Base-by-base conservation (phyloP, 2,888 invertebrate genomes). In the Brachyptera risi region DNA sequence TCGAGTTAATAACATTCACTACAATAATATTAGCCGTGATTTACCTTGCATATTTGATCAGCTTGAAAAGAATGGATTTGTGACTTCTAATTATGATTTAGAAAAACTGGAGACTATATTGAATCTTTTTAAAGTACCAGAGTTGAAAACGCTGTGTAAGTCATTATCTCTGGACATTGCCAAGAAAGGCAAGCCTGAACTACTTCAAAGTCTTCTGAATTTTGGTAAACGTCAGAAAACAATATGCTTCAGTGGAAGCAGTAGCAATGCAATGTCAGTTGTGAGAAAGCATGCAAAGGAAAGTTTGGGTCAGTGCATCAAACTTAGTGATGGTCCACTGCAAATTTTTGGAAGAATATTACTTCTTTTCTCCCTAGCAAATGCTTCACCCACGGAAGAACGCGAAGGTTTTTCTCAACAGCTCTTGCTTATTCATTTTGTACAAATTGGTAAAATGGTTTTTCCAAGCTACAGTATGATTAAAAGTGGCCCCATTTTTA, bases 71-170 rank as follows among this genome's bases (percentile, higher is more conserved):
- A 15, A 3, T 21, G 61, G 59, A 15, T 63, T 63, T 44, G 56
- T 63, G 19, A 50, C 56, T 13, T 42, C 56, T 38, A 61, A 61
- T 61, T 42, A 42, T 5, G 19, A 21, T 24, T 5, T 40, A 40
- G 15, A 21, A 50, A 40, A 57, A 40, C 17, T 68, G 23, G 66
- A 66, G 1, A 61, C 60, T 15, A 49, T 68, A 54, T 44, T 66
- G 13, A 69, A 74, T 63, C 72, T 66, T 19, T 64, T 79, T 51
- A 75, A 71, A 64, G 65, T 64, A 31, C 69, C 71, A 4, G 77
- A 78, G 23, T 62, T 79, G 24, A 72, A 72, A 59, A 66, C 70
- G 50, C 71, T 78, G 58, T 77, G 77, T 64, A 76, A 77, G 64
- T 69, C 72, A 4, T 69, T 77, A 1, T 76, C 77, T 23, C 37